Conservation (phyloP, 2,888 invertebrate genomes). For the Stratiomys singularior region DNA sequence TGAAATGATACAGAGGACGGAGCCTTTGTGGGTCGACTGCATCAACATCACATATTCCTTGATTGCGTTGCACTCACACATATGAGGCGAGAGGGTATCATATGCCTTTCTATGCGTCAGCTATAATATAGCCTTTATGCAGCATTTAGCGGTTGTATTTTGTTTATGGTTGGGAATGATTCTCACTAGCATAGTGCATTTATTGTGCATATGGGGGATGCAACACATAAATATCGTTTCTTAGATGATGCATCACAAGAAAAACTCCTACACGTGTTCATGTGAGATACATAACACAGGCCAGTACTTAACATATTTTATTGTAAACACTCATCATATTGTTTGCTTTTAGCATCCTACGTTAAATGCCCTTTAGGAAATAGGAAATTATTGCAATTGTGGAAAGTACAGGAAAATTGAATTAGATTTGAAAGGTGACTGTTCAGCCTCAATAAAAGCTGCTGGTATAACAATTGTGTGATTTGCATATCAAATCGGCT, state of each 20-base stretch:
- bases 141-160: conserved; percentile 17
- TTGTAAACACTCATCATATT: conserved; percentile 35
- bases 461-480: too few species aligned
- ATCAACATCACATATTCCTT: too few species aligned
- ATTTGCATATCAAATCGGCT: too few species aligned
- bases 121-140: conserved; percentile 10
- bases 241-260: conserved; percentile 24
- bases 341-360: conserved; percentile 34
- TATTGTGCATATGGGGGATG: conserved; percentile 1
- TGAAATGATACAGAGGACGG: conserved; percentile 37
- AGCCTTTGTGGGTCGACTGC: conserved; percentile 20
- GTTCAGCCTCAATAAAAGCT: too few species aligned
- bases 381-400: conserved; percentile 12
- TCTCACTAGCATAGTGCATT: not conserved
- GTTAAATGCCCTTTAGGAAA: not conserved
- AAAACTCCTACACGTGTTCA: conserved; percentile 23
- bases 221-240: conserved; percentile 24
- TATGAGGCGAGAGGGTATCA: too few species aligned
- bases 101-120: not conserved
- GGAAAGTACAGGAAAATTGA: not conserved
- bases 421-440: too few species aligned
- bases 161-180: not conserved
- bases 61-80: too few species aligned
- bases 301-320: conserved; percentile 37
- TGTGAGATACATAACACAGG: not conserved